A percentile compares a stretch with the other conserved stretches of the same genome.
Conservation (phyloP, 2,797 vertebrate species). For the Enteromius viviparus region DNA sequence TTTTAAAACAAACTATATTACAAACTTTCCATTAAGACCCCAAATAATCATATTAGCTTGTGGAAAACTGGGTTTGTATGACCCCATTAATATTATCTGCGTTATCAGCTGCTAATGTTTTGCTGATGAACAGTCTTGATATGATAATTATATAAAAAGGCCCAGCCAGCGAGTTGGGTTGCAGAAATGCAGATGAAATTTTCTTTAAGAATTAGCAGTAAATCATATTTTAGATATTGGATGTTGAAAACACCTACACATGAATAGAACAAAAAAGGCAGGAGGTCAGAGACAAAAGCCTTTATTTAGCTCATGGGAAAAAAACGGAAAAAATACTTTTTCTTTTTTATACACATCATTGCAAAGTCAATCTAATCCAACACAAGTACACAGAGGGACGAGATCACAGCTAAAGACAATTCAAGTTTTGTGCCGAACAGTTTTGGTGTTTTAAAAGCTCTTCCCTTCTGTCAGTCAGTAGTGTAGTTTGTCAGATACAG, state of each 20-base stretch:
- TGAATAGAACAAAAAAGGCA: background rate
- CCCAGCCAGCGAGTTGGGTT: background rate
- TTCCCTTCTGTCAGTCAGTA: slow-evolving; percentile 1
- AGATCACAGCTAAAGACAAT: slow-evolving; percentile 2
- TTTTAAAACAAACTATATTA: too few species aligned
- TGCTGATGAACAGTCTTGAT: background rate
- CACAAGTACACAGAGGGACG: slow-evolving; percentile 24
- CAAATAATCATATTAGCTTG: too few species aligned
- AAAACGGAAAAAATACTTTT: background rate
- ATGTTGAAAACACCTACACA: background rate
- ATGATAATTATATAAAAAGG: background rate
- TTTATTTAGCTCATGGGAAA: slow-evolving; percentile 21
- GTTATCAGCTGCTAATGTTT: background rate
- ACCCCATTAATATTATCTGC: background rate
- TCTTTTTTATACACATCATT: background rate
- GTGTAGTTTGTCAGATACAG: background rate
- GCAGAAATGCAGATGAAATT: background rate
- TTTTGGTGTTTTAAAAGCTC: background rate
- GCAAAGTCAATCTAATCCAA: slow-evolving; percentile 19
- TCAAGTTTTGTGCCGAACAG: background rate
- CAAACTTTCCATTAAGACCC: too few species aligned
- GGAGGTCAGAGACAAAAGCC: background rate
- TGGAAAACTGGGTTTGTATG: too few species aligned
- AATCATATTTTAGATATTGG: background rate
- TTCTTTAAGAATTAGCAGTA: background rate